These are phyloP conservation scores for Bedellia somnulentella DNA, from an alignment of 2,888 invertebrate genomes.

Conservation along the genomic window DNA sequence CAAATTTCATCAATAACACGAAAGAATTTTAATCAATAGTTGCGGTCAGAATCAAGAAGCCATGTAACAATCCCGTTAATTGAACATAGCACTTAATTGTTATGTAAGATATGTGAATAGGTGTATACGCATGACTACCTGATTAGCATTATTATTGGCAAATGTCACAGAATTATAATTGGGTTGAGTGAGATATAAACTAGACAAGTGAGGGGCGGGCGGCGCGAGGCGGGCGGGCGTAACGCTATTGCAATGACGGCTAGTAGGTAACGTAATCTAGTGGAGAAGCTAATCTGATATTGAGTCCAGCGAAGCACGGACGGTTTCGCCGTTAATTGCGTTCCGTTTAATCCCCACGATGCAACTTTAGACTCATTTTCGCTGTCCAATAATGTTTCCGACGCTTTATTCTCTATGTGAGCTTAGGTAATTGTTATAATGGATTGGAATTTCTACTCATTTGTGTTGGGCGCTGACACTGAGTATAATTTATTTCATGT, in stretches of 20 bases:
- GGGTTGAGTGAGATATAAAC: conserved; percentile 20
- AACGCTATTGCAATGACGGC: no score
- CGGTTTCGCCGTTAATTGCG: conserved; percentile 44
- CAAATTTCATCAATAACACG: no score
- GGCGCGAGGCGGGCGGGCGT: no score
- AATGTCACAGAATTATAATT: conserved; percentile 30
- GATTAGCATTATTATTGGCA: conserved; percentile 42
- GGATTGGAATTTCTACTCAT: no score
- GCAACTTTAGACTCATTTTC: conserved; percentile 45
- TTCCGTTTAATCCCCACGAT: conserved; percentile 49
- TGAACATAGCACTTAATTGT: no score
- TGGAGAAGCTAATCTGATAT: conserved; percentile 45
- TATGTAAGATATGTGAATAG: no score
- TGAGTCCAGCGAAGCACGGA: conserved; percentile 37
- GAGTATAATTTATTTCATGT: no score
- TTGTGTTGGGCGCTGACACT: no score
- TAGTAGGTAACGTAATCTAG: conserved; percentile 41
- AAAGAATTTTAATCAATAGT: no score
- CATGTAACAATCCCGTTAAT: no score
- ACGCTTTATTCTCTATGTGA: conserved; percentile 10
- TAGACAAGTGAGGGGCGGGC: conserved; percentile 15
- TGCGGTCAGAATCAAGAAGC: no score
- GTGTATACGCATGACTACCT: neutral
- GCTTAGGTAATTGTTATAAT: no score
- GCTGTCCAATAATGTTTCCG: conserved; percentile 26